Evolutionary conservation across 37 sponge, comb jelly and placozoan genomes (phyloP), one percentile per base, ranked within the genome.

Genomic region (Hexactinellida sp.): DNA sequence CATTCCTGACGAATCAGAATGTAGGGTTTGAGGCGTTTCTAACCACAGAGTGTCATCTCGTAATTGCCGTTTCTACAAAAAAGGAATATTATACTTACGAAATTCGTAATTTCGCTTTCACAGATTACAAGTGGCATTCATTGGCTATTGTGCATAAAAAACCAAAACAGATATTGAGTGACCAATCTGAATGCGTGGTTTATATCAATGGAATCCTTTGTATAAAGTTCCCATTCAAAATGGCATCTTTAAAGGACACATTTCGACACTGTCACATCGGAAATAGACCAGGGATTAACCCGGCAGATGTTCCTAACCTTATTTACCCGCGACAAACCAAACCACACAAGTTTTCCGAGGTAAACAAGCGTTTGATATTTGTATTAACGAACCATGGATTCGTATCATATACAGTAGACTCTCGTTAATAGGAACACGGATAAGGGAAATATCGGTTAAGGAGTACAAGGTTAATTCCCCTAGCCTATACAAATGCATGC

Each of bases 301-400:
- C 76, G 13, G 76, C 76, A 21, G 76, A 63, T n/a, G 76, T 63
- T 28, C 76, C 76, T 3, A 63, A 63, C 76, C 76, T 63, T 23
- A 63, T 63, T 7, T 63, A 63, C 76, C 76, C 76, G 3, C 76
- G 76, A 23, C 76, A 63, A 28, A 63, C 76, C 76, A 63, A 63
- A 63, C 76, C 76, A 10, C 76, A 10, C 76, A 63, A 63, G 13
- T 63, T 63, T 23, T 10, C 30, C 3, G 76, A 63, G 28, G 76
- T 63, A 63, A 63, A n/a, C n/a, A n/a, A n/a, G n/a, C n/a, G n/a
- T n/a, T n/a, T n/a, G n/a, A n/a, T n/a, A n/a, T n/a, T n/a, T n/a
- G n/a, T n/a, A n/a, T n/a, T n/a, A n/a, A n/a, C n/a, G n/a, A n/a
- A n/a, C n/a, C n/a, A n/a, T n/a, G n/a, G n/a, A n/a, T n/a, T n/a